Evolutionary conservation across 2,888 invertebrate genomes (phyloP).

Genomic region (Nemurella pictetii): DNA sequence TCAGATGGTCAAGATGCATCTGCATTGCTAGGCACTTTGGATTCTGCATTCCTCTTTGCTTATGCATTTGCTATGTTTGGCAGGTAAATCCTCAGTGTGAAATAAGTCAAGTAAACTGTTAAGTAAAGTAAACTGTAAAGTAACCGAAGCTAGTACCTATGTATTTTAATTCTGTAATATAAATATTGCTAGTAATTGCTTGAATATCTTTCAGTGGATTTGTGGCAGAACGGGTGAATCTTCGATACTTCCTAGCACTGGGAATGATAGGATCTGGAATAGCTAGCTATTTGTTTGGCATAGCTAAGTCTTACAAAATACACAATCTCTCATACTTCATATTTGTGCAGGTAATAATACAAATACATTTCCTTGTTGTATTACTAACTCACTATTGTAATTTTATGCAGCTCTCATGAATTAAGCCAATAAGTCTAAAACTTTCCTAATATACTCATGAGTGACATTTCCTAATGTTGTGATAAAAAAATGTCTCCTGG

Average conservation of each 20-base stretch:
- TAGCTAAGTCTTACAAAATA: constrained; percentile 78
- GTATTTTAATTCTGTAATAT: constrained; percentile 38
- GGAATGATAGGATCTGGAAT: constrained; percentile 90
- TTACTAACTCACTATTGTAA: no score
- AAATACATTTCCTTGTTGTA: no score
- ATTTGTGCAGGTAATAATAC: constrained; percentile 79
- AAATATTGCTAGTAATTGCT: constrained; percentile 31
- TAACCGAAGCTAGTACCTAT: no score
- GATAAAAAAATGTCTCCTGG: no score
- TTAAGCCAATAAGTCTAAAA: no score
- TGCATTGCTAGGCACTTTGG: constrained; percentile 80
- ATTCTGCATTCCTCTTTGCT: constrained; percentile 88
- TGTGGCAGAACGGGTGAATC: constrained; percentile 87
- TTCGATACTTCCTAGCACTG: constrained; percentile 85
- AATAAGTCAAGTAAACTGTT: no score
- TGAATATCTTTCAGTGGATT: constrained; percentile 65
- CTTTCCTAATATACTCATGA: no score
- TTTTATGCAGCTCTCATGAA: no score
- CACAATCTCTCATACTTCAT: constrained; percentile 83
- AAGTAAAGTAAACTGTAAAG: no score
- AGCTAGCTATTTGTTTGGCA: constrained; percentile 85
- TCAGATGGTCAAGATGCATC: constrained; percentile 69
- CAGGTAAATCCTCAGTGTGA: constrained; percentile 53
- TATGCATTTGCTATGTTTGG: constrained; percentile 93
- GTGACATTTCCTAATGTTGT: no score